phyloP scores from a whole-genome alignment of 2,888 invertebrate species.

The Zootermopsis nevadensis region DNA sequence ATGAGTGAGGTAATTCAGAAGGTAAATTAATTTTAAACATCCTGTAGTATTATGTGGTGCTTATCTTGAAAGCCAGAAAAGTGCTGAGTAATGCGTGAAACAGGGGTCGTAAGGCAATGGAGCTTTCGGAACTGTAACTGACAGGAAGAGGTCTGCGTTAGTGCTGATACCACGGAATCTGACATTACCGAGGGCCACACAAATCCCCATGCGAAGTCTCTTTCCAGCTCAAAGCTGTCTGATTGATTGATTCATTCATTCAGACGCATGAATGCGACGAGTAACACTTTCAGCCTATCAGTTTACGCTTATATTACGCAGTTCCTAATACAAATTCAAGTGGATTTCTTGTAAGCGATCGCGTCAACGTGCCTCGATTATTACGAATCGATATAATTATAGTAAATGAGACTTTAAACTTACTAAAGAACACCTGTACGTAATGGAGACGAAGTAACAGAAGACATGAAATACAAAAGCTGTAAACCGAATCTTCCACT shows the following conservation, averaged over 20 bases:
- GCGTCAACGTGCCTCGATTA: too few relatives aligned
- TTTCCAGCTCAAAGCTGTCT: background rate
- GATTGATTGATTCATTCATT: constrained; percentile 12
- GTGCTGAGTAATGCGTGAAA: background rate
- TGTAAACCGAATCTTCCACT: too few relatives aligned
- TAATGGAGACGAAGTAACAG: too few relatives aligned
- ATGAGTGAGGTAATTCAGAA: too few relatives aligned
- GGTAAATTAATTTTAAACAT: background rate
- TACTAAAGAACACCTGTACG: too few relatives aligned
- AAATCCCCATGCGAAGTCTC: background rate
- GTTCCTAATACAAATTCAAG: too few relatives aligned
- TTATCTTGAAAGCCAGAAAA: background rate
- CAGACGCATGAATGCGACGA: background rate
- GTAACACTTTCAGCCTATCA: background rate
- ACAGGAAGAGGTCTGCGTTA: background rate
- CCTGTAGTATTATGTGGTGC: background rate
- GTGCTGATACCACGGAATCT: background rate
- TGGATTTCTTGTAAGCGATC: too few relatives aligned
- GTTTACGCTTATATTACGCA: too few relatives aligned
- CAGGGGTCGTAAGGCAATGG: background rate
- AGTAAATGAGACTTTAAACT: too few relatives aligned
- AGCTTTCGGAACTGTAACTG: background rate
- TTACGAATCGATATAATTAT: too few relatives aligned
- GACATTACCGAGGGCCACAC: background rate
- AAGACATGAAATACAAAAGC: too few relatives aligned